Base-by-base conservation (phyloP, 1,140 invertebrate genomes). In the Subanguina moxae region DNA sequence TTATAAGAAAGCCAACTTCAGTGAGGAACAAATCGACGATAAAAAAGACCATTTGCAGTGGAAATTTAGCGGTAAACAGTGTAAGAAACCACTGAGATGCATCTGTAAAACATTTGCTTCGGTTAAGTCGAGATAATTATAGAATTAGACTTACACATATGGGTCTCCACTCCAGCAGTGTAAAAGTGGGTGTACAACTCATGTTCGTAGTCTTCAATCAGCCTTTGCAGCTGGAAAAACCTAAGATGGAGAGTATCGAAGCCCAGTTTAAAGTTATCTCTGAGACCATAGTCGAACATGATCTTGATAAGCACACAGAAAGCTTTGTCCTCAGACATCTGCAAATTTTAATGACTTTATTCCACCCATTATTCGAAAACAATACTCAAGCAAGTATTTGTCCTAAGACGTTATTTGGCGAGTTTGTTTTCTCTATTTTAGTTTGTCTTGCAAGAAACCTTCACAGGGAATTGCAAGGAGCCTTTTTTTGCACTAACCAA, bases 321-420 rank as follows among this genome's bases (percentile, higher is more conserved):
- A 0, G 94, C 93, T 87, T 98, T 93, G 83, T 99, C 95, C 86
- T 99, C 95, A 0, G 94, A 94, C 93, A 98, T 97, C 92, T 97
- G 19, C 8, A 69, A 69, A 76, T n/a, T 30, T 27, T 1, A 45
- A 62, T 76, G 48, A n/a, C n/a, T n/a, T n/a, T n/a, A n/a, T n/a
- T n/a, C n/a, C n/a, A n/a, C n/a, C n/a, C n/a, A n/a, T n/a, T n/a
- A n/a, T n/a, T n/a, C n/a, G n/a, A n/a, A n/a, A n/a, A n/a, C n/a
- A n/a, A n/a, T n/a, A n/a, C n/a, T n/a, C n/a, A n/a, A n/a, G n/a
- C n/a, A n/a, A n/a, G n/a, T n/a, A n/a, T n/a, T n/a, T n/a, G n/a
- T n/a, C n/a, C n/a, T n/a, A n/a, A n/a, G n/a, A n/a, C n/a, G n/a
- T n/a, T n/a, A n/a, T n/a, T n/a, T n/a, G n/a, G n/a, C n/a, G n/a